These are phyloP conservation scores for Hyposoter dolosus DNA, from an alignment of 2,888 invertebrate genomes.

Conservation along the genomic window DNA sequence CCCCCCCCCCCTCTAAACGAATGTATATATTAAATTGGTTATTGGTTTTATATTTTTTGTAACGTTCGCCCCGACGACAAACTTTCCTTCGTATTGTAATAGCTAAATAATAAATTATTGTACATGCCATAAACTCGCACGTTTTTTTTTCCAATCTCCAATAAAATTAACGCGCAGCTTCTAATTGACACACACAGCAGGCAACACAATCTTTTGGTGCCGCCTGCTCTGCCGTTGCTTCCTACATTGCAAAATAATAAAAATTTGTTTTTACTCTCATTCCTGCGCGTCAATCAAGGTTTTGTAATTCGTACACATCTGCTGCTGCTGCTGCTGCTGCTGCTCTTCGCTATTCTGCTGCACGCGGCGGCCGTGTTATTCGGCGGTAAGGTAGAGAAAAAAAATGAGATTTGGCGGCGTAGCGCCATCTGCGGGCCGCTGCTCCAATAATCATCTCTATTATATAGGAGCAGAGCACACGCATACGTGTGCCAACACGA, in stretches of 20 bases:
- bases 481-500: neutral
- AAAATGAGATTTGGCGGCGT: too few species aligned
- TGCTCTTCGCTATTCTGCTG: too few species aligned
- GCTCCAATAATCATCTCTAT: too few species aligned
- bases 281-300: too few species aligned
- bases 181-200: neutral
- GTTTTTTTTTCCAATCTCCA: neutral
- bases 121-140: neutral
- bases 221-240: too few species aligned
- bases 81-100: slow-evolving; percentile 6
- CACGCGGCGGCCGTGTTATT: too few species aligned
- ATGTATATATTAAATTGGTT: slow-evolving; percentile 18
- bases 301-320: too few species aligned
- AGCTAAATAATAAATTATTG: slow-evolving; percentile 37
- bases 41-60: neutral
- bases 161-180: neutral
- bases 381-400: too few species aligned
- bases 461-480: neutral
- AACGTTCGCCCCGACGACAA: neutral
- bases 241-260: too few species aligned
- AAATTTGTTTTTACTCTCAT: too few species aligned
- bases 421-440: neutral
- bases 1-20: neutral
- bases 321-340: too few species aligned
- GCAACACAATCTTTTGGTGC: neutral